Percentiles rank a stretch among this genome's conserved stretches.
These are phyloP conservation scores for Sternotherus odoratus DNA, from an alignment of 2,797 vertebrate species.

Conservation along the genomic window DNA sequence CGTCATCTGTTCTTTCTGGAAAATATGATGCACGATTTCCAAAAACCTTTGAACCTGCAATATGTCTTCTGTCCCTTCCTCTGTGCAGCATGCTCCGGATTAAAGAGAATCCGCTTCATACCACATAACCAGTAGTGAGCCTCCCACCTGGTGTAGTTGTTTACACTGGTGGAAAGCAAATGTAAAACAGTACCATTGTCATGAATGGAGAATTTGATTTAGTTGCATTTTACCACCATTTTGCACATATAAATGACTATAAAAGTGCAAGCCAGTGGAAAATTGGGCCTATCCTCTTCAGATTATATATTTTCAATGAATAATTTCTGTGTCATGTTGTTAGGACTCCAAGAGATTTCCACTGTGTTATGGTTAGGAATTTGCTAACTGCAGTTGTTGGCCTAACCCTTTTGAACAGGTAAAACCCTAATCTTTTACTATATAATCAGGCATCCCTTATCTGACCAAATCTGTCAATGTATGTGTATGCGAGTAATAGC, in stretches of 20 bases:
- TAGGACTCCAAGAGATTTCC: constrained; percentile 10
- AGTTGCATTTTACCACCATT: not conserved
- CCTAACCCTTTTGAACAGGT: not conserved
- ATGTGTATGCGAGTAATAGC: no score
- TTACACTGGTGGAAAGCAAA: constrained; percentile 5
- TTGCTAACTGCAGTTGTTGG: not conserved
- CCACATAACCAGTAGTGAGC: constrained; percentile 29
- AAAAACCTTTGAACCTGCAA: not conserved
- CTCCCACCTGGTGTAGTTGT: not conserved
- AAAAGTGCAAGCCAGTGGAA: not conserved
- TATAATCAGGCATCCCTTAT: not conserved
- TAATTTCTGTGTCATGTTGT: constrained; percentile 3
- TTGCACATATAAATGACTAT: constrained; percentile 45
- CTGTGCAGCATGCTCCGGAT: not conserved
- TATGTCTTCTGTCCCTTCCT: constrained; percentile 16
- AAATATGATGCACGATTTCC: constrained; percentile 22
- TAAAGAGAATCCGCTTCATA: constrained; percentile 19
- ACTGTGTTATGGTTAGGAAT: constrained; percentile 5
- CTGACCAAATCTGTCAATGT: not conserved
- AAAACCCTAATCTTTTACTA: not conserved
- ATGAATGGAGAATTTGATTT: no score
- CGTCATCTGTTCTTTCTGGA: not conserved
- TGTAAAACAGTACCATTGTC: no score
- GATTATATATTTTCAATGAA: no score
- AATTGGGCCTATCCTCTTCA: not conserved